Evolutionary conservation across 2,888 invertebrate genomes (phyloP).

Genomic region (Tetrapedia diversipes): DNA sequence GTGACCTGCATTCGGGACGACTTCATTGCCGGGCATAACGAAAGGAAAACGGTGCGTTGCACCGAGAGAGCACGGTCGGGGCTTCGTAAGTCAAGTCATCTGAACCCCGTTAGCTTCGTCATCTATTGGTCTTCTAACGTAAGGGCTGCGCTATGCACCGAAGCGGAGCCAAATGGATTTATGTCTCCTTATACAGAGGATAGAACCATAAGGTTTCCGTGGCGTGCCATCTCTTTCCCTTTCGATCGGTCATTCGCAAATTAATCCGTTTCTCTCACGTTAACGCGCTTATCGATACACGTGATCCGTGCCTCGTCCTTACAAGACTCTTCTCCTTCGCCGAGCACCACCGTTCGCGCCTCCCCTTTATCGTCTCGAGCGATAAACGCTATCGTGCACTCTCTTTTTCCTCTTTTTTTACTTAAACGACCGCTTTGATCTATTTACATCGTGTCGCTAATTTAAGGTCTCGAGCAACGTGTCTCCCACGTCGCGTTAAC

Average conservation of each 20-base stretch:
- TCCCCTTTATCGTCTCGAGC: background rate
- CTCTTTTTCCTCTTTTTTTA: no score
- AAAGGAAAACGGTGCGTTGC: conserved; percentile 56
- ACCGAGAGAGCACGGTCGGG: conserved; percentile 52
- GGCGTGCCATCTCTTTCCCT: conserved; percentile 61
- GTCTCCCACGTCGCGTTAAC: background rate
- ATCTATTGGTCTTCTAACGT: conserved; percentile 73
- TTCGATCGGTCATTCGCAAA: conserved; percentile 52
- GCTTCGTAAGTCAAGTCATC: conserved; percentile 79
- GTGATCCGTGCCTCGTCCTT: conserved; percentile 32
- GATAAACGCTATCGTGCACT: background rate
- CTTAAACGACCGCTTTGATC: no score
- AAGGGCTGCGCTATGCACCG: conserved; percentile 58
- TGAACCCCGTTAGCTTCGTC: conserved; percentile 76
- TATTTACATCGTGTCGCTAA: background rate
- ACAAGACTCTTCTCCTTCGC: background rate
- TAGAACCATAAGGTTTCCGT: conserved; percentile 74
- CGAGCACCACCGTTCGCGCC: background rate
- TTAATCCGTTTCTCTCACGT: conserved; percentile 63
- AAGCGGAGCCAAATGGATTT: conserved; percentile 70
- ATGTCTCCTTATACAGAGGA: conserved; percentile 70
- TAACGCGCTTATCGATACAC: conserved; percentile 42
- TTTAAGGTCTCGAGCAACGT: background rate
- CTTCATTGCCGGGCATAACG: conserved; percentile 50
- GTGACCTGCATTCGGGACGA: conserved; percentile 59